These are phyloP conservation scores for Crocallis elinguaria DNA, from an alignment of 2,888 invertebrate genomes.

Conservation along the genomic window DNA sequence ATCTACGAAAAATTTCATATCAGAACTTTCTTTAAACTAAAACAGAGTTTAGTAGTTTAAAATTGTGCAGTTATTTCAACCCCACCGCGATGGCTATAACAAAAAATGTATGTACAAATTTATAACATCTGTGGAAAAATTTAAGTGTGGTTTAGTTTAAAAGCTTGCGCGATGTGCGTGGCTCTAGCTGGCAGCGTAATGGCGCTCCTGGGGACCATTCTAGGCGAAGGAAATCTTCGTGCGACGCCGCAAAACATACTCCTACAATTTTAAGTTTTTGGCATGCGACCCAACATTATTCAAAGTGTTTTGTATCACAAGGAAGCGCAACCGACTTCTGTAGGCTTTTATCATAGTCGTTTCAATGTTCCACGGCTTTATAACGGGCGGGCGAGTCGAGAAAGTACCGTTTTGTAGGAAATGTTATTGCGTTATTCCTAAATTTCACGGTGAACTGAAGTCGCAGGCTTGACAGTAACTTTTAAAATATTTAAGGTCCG, in stretches of 20 bases:
- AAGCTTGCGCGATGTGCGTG: constrained; percentile 65
- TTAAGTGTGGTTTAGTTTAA: constrained; percentile 69
- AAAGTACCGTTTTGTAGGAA: constrained; percentile 37
- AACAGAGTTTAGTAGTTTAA: constrained; percentile 8
- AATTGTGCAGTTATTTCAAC: constrained; percentile 5
- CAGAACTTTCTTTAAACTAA: not conserved
- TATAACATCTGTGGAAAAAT: constrained; percentile 56
- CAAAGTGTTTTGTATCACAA: constrained; percentile 59
- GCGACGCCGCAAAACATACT: constrained; percentile 55
- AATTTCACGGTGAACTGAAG: constrained; percentile 28
- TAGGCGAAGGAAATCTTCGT: constrained; percentile 44
- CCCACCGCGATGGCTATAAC: constrained; percentile 35
- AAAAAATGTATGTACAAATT: constrained; percentile 44
- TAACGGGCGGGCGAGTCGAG: constrained; percentile 28
- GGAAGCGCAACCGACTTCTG: constrained; percentile 48
- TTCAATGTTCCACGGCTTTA: constrained; percentile 42
- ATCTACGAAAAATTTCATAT: no score
- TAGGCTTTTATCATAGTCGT: constrained; percentile 48
- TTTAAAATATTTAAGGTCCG: constrained; percentile 26
- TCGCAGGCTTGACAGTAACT: constrained; percentile 26
- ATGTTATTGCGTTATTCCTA: constrained; percentile 32
- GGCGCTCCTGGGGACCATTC: constrained; percentile 58
- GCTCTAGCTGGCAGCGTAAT: constrained; percentile 48
- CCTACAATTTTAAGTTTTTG: constrained; percentile 68
- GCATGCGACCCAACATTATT: constrained; percentile 61